Evolutionary conservation across 2,888 invertebrate genomes (phyloP), one percentile per base, ranked within the genome.

Genomic region (Malachius bipustulatus): DNA sequence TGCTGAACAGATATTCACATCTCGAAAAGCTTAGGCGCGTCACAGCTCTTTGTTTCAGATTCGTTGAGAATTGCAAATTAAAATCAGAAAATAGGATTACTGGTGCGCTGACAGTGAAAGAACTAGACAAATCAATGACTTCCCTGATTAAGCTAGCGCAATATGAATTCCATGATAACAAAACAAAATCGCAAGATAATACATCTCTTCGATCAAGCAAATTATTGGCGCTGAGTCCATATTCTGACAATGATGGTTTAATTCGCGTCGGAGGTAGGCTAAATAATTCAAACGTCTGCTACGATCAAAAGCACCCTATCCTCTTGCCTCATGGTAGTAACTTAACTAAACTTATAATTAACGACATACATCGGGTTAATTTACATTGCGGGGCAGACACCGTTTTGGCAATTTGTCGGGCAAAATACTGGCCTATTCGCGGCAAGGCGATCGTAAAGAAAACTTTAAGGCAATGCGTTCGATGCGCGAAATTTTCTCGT

Each of bases 191-290:
- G 24, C n/a, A 24, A n/a, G 24, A 24, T 8, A 24, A 24, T 8
- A 6, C 24, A 24, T n/a, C n/a, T 24, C n/a, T 24, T 6, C 6
- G 24, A n/a, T 24, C 24, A 8, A 29, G 29, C 11, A 29, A 29
- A 29, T 9, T 31, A 31, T 9, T 8, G 15, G n/a, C 8, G 6
- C 11, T 29, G 11, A 6, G n/a, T 6, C 29, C 29, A 10, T 29
- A n/a, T 10, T n/a, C 11, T 8, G 31, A 31, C 31, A 14, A 6
- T 16, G 6, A 31, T 4, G 6, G 11, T 8, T 8, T 31, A 9
- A 4, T 31, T 9, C 12, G 31, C 4, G 31, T 31, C 4, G 31
- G 31, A 9, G 31, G 31, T 9, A 31, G 31, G 14, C 14, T 31
- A 6, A 6, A 31, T 9, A 6, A 14, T 31, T 8, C 31, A 6